These are phyloP conservation scores for Cancer borealis DNA, from an alignment of 2,888 invertebrate species.

Conservation along the genomic window DNA sequence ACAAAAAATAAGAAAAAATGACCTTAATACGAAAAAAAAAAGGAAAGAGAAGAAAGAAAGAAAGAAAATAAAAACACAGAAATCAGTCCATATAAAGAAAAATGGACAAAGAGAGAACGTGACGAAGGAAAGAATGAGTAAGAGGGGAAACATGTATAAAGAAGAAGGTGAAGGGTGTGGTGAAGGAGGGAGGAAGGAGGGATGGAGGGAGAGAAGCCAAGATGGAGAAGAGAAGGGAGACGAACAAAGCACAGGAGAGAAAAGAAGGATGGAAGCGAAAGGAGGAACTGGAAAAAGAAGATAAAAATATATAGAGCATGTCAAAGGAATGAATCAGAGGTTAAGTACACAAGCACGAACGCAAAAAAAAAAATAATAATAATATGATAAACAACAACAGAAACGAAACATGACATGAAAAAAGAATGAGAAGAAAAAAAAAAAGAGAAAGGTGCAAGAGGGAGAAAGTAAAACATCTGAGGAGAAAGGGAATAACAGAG, in stretches of 20 bases:
- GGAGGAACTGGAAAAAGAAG: neutral
- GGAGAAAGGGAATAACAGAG: neutral
- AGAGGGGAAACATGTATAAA: neutral
- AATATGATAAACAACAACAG: neutral
- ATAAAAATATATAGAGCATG: neutral
- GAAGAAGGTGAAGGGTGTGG: neutral
- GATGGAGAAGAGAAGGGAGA: too few species aligned
- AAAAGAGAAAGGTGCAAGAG: neutral
- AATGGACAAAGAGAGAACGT: neutral
- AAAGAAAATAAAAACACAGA: neutral
- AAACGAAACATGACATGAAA: neutral
- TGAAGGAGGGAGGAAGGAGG: neutral
- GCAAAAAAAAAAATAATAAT: neutral
- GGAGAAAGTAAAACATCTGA: neutral
- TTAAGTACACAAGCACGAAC: neutral
- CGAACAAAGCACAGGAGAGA: neutral
- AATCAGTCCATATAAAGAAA: neutral
- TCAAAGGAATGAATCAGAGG: neutral
- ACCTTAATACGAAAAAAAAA: neutral
- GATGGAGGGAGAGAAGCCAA: neutral
- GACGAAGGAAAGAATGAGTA: neutral
- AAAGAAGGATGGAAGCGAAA: neutral
- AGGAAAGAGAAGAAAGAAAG: neutral
- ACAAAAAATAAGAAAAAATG: neutral
- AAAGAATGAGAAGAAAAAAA: neutral